Evolutionary conservation across 2,888 invertebrate genomes (phyloP).

Genomic region (Chymomyza procnemis): DNA sequence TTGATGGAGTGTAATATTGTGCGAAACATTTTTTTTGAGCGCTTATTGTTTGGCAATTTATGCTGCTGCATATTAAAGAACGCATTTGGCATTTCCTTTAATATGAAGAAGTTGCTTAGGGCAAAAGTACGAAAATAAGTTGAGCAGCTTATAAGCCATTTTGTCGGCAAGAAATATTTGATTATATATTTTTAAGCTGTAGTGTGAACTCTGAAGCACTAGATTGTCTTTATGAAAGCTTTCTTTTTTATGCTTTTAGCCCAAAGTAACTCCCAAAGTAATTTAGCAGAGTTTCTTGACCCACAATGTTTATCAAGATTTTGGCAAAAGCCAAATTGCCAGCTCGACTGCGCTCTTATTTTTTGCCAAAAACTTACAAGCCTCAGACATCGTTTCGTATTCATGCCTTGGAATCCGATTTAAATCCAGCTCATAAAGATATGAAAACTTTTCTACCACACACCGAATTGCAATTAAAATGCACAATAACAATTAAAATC

Average conservation of each 20-base stretch:
- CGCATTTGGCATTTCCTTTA: not conserved
- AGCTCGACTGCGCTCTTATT: no score
- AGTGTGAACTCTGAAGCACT: no score
- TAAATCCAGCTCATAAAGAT: not conserved
- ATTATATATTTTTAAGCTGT: no score
- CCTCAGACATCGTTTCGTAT: not conserved
- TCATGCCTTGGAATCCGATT: not conserved
- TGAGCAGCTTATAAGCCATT: no score
- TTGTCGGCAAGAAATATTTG: no score
- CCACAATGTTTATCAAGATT: no score
- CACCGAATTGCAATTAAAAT: slow-evolving; percentile 56
- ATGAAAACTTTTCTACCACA: slow-evolving; percentile 7
- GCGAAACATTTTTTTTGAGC: not conserved
- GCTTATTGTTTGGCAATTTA: not conserved
- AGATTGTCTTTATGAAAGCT: no score
- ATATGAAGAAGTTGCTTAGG: not conserved
- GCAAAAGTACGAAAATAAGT: not conserved
- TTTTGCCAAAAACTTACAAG: no score
- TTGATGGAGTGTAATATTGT: slow-evolving; percentile 33
- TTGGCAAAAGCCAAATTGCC: no score
- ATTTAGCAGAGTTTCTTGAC: no score
- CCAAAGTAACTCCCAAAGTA: no score
- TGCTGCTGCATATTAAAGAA: not conserved
- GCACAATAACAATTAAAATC: slow-evolving; percentile 70
- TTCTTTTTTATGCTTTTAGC: no score